A percentile compares a stretch with the other conserved stretches of the same genome.
Conservation (phyloP, 2,113 vertebrate genomes). For the Rhizomys pruinosus region DNA sequence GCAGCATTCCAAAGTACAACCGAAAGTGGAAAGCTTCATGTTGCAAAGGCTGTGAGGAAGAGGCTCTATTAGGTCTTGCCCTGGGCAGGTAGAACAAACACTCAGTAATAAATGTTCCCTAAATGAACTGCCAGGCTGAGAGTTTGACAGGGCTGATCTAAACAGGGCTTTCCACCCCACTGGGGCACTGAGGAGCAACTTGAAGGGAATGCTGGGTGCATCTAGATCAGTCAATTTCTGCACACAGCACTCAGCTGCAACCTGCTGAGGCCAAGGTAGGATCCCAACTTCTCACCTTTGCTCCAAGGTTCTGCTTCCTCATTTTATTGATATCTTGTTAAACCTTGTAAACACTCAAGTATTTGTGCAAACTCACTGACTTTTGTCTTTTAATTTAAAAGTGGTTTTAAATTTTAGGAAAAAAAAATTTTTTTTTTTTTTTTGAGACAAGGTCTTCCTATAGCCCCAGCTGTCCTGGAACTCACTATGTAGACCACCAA, state of each 20-base stretch:
- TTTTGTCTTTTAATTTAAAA: constrained; percentile 27
- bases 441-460: too few species aligned
- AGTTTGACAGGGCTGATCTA: not conserved
- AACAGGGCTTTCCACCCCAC: not conserved
- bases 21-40: not conserved
- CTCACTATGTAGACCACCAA: too few species aligned
- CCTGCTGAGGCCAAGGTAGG: not conserved
- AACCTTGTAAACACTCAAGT: not conserved
- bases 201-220: not conserved
- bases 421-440: too few species aligned
- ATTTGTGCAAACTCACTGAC: not conserved
- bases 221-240: not conserved
- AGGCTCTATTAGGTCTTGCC: not conserved
- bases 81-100: not conserved
- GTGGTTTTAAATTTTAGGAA: constrained; percentile 52
- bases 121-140: not conserved
- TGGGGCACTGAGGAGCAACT: not conserved
- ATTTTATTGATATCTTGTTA: not conserved
- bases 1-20: not conserved
- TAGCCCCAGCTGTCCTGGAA: too few species aligned
- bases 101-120: not conserved
- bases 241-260: not conserved
- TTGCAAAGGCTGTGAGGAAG: not conserved
- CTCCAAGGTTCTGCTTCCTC: not conserved
- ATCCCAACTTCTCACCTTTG: not conserved